These are phyloP conservation scores for Plestiodon gilberti DNA, from an alignment of 2,113 vertebrate species.

Conservation along the genomic window DNA sequence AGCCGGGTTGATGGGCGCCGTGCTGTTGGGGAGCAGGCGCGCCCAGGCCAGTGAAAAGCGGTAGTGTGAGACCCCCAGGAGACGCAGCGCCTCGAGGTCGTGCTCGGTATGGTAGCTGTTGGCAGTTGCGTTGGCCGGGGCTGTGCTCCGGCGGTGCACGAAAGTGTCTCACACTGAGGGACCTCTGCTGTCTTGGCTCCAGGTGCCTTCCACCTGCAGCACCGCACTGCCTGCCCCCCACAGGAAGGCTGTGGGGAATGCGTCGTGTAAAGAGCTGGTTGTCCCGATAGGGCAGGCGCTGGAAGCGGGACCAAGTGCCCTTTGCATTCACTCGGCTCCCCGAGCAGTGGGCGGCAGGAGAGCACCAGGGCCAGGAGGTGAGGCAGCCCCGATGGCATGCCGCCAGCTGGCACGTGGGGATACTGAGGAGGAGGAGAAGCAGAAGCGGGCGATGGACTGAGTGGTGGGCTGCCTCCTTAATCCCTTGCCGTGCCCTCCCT, in stretches of 20 bases:
- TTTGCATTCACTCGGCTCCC: constrained; percentile 79
- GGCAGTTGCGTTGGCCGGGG: constrained; percentile 84
- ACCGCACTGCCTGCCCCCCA: constrained; percentile 95
- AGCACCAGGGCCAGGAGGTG: constrained; percentile 27
- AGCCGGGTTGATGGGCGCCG: constrained; percentile 78
- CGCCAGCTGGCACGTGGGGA: background rate
- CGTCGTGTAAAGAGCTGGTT: constrained; percentile 88
- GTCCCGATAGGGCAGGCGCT: constrained; percentile 81
- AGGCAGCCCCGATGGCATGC: constrained; percentile 5
- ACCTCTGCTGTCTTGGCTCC: constrained; percentile 88
- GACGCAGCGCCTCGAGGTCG: constrained; percentile 84
- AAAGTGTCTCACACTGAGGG: constrained; percentile 93
- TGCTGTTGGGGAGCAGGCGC: constrained; percentile 88
- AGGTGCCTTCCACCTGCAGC: constrained; percentile 93
- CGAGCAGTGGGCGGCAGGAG: constrained; percentile 50
- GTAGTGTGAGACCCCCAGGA: constrained; percentile 91
- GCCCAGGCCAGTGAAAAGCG: constrained; percentile 96
- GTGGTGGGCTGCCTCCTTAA: constrained; percentile 10
- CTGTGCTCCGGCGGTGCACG: constrained; percentile 71
- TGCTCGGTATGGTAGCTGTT: constrained; percentile 90
- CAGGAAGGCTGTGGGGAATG: constrained; percentile 89
- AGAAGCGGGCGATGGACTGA: background rate
- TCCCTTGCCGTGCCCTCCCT: constrained; percentile 27
- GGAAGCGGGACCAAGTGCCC: constrained; percentile 88
- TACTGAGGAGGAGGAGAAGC: background rate